Evolutionary conservation across 2,797 vertebrate species (phyloP).

Genomic region (Tragelaphus oryx): DNA sequence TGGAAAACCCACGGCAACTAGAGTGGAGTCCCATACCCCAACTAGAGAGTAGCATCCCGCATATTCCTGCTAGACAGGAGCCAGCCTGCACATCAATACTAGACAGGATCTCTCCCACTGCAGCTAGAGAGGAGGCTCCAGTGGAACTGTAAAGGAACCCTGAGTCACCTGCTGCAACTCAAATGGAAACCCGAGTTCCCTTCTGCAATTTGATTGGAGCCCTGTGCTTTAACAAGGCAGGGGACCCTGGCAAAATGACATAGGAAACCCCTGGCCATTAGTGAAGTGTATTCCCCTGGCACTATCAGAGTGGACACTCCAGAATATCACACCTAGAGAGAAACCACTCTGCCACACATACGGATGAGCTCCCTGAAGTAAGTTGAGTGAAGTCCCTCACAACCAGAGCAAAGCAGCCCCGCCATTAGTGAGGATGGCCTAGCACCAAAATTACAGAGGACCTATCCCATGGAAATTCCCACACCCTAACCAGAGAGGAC

Average conservation of each 20-base stretch:
- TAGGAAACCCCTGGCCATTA: not conserved
- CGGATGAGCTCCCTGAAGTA: not conserved
- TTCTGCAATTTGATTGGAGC: not conserved
- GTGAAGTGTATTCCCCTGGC: not conserved
- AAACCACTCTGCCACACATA: not conserved
- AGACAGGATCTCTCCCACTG: not conserved
- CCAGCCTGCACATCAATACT: not conserved
- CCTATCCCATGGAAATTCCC: not conserved
- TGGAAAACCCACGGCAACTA: not conserved
- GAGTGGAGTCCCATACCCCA: not conserved
- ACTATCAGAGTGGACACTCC: not conserved
- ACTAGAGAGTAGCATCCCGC: not conserved
- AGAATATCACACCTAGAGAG: not conserved
- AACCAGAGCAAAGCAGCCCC: not conserved
- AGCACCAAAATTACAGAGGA: not conserved
- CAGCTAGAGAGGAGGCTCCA: not conserved
- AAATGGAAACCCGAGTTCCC: not conserved
- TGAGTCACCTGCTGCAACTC: not conserved
- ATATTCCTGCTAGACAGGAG: not conserved
- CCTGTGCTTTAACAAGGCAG: not conserved
- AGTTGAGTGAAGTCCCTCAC: not conserved
- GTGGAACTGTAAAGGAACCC: not conserved
- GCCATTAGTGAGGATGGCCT: not conserved
- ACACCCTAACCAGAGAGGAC: not conserved
- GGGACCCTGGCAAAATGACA: not conserved